Base-by-base conservation (phyloP, 2,113 vertebrate genomes). In the Xenotilapia flavipinnis region DNA sequence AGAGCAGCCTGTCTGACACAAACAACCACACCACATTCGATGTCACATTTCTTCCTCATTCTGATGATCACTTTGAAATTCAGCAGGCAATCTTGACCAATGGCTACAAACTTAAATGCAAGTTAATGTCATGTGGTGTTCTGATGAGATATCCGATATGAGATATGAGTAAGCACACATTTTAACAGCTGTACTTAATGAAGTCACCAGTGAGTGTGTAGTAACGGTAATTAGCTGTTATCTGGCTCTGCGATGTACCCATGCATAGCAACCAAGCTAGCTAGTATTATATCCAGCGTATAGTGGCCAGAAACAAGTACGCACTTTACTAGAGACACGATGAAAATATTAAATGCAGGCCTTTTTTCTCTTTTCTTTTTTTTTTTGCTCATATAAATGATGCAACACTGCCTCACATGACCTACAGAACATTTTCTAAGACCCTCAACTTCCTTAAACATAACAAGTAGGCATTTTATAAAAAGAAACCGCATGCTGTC, bases 21-120 rank as follows among this genome's bases (percentile, higher is more conserved):
- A 68, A 21, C 33, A 68, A 68, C 19, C 2, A 0, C 36, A 2
- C 3, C 62, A 40, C 62, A 68, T 68, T 68, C 0, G 4, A 21
- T 13, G 62, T 68, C 33, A 38, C 4, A 40, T 3, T 38, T 68
- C 62, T 38, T 68, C 33, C 33, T 13, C 62, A 40, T 68, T 40
- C 62, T 68, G 62, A 68, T 68, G 33, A 21, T 68, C 62, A 38
- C 33, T 68, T 68, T 40, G 33, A 68, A 68, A 13, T 68, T 68
- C 62, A 68, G 33, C 62, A 21, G 62, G 62, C 4, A 3, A 21
- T 1, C 3, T 40, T 68, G 62, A 21, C 33, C 60, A 38, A 38
- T 38, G 60, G 17, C 60, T 68, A 38, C 33, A 40, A 8, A 38
- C 19, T 38, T 68, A 68, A 68, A 68, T 13, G 19, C 33, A 38